Base-by-base conservation (phyloP, 2,113 vertebrate species). In the Cepphus grylle region DNA sequence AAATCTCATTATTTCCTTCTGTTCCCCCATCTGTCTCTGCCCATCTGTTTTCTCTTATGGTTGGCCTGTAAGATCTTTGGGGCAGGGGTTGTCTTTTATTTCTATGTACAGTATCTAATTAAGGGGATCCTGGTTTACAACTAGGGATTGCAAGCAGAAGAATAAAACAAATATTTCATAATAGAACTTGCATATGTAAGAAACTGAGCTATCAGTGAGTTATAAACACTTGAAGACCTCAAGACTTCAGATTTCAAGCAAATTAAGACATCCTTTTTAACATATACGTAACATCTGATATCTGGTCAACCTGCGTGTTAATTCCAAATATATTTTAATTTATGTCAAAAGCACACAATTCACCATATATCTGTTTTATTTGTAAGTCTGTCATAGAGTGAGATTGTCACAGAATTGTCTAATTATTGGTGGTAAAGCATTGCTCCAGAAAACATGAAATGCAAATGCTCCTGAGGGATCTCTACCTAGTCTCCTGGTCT, bases 11-110 rank as follows among this genome's bases (percentile, higher is more conserved):
- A 85, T 79, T 97, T 93, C 53, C 92, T 93, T 96, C 77, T 93
- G 88, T 92, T 96, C 8, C 22, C 32, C 71, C 93, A 91, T 96
- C 96, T 96, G 96, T 96, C 81, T 96, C 81, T 93, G 30, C 15
- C 85, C 94, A 94, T 95, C 94, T 96, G 87, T 88, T 90, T 96
- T 84, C 56, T 91, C 30, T 56, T 94, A 88, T 81, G 40, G 30
- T 67, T 87, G 61, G 23, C 29, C 65, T 88, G 20, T 73, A 81
- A 80, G 70, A 53, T 93, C 87, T 88, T 93, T 53, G 74, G 62
- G 53, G 62, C 45, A 88, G 32, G 40, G 34, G 9, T 61, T 94
- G 23, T 13, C 83, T 91, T 80, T 61, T 67, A 40, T 80, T 56
- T 85, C 78, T 80, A 3, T 40, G 17, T 76, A 45, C 22, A 45